Conservation (phyloP, 2,113 vertebrate genomes). For the Myotis davidii region DNA sequence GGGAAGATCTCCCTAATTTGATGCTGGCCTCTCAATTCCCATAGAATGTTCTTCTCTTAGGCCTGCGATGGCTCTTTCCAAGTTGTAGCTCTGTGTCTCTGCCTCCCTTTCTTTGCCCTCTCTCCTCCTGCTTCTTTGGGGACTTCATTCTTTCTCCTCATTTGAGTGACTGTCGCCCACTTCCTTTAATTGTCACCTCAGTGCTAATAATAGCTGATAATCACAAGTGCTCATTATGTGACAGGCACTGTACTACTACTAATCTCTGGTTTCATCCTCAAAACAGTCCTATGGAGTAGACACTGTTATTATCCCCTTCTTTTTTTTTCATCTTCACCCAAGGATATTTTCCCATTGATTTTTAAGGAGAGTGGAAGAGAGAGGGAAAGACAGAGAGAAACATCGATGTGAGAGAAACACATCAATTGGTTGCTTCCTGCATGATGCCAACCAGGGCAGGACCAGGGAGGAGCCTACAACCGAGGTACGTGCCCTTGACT, state of each 20-base stretch:
- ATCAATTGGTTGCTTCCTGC: no score
- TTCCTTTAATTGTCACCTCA: not conserved
- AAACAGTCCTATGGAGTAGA: not conserved
- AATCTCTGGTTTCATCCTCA: not conserved
- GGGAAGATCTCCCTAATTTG: not conserved
- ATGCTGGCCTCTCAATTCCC: not conserved
- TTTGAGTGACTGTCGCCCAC: not conserved
- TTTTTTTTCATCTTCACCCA: no score
- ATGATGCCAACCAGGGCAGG: no score
- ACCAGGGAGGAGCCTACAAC: no score
- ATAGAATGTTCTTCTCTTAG: not conserved
- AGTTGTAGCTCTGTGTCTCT: not conserved
- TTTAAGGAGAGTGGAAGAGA: no score
- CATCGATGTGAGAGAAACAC: no score
- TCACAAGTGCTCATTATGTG: not conserved
- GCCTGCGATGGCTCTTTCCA: not conserved
- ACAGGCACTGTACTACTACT: not conserved
- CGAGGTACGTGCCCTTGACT: no score
- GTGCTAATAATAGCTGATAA: not conserved
- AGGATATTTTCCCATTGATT: no score
- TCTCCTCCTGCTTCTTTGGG: not conserved
- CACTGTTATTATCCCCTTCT: not conserved
- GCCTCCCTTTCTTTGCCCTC: not conserved
- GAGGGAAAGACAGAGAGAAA: no score
- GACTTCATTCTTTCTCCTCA: not conserved